Base-by-base conservation (phyloP, 64 coral and sea anemone genomes). In the Catalaphyllia jardinei region DNA sequence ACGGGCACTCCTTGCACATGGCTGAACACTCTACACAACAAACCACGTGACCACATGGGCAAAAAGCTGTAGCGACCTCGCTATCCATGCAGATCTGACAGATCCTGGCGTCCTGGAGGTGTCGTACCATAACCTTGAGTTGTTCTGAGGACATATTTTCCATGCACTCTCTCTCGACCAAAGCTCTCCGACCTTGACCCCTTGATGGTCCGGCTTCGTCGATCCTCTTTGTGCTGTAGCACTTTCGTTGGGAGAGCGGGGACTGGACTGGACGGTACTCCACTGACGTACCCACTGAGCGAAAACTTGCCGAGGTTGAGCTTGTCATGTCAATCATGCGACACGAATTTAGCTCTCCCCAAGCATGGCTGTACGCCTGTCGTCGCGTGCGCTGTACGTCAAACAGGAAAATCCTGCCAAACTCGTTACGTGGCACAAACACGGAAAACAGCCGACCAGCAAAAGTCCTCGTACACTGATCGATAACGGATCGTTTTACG, bases 41-140 rank as follows among this genome's bases (percentile, higher is more conserved):
- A 31, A 99, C 97, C 69, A 99, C 97, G 74, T 99, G 97, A 80
- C 97, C 97, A 74, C 97, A 99, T 0, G 97, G 97, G 78, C 97
- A 99, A 73, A 99, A 99, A 9, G 94, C 97, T 1, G 97, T 95
- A 7, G 93, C 97, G 18, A 99, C 97, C 60, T 99, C 97, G 18
- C 77, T 92, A 72, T 99, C 97, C 97, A 99, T 99, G 75, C 97
- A 99, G 71, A 99, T 95, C 71, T 99, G 97, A 69, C 97, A 99
- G 72, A 99, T 86, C 6, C 97, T 83, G 0, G 97, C 94, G 13
- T 99, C 97, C 61, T 99, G 93, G 10, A 99, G 78, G 79, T 99
- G 93, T 52, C 91, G 88, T 29, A 99, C 93, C 77, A 99, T 95
- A 62, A 91, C 91, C 67, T 99, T 99, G 0, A 99, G 78, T 35